These are phyloP conservation scores for Scaptomyza montana DNA, from an alignment of 1,140 invertebrate genomes.

Conservation along the genomic window DNA sequence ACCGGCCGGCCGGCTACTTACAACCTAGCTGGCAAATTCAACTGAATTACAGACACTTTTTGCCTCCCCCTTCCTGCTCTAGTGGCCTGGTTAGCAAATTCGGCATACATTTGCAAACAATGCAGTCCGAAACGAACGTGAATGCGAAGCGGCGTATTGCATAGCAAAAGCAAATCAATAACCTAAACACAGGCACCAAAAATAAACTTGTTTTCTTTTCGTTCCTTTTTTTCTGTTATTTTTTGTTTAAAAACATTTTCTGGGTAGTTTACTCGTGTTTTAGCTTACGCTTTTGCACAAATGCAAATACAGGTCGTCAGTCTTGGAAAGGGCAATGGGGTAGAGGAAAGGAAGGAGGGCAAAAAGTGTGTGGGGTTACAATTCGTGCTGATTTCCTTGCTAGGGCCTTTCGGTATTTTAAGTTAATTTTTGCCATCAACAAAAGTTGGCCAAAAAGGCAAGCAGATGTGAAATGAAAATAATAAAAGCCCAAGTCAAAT, in stretches of 20 bases:
- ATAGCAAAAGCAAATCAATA: constrained; percentile 63
- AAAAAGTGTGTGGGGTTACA: constrained; percentile 3
- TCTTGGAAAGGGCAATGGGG: neutral
- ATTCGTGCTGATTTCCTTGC: constrained; percentile 41
- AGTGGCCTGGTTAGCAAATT: constrained; percentile 35
- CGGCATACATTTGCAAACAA: constrained; percentile 55
- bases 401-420: neutral
- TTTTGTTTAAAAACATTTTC: constrained; percentile 17
- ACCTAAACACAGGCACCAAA: constrained; percentile 48
- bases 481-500: constrained; percentile 37
- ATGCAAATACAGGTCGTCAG: constrained; percentile 50
- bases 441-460: constrained; percentile 23
- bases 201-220: constrained; percentile 57
- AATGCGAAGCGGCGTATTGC: constrained; percentile 16
- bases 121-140: constrained; percentile 15
- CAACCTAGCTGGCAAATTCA: constrained; percentile 32
- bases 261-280: constrained; percentile 24
- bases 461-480: constrained; percentile 41
- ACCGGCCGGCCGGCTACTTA: constrained; percentile 36
- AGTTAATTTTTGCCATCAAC: neutral
- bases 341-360: neutral
- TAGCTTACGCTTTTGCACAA: constrained; percentile 62
- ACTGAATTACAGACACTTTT: constrained; percentile 20
- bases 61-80: constrained; percentile 3
- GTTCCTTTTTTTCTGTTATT: constrained; percentile 23